Base-by-base conservation (phyloP, 2,113 vertebrate genomes). In the Heterocephalus glaber region DNA sequence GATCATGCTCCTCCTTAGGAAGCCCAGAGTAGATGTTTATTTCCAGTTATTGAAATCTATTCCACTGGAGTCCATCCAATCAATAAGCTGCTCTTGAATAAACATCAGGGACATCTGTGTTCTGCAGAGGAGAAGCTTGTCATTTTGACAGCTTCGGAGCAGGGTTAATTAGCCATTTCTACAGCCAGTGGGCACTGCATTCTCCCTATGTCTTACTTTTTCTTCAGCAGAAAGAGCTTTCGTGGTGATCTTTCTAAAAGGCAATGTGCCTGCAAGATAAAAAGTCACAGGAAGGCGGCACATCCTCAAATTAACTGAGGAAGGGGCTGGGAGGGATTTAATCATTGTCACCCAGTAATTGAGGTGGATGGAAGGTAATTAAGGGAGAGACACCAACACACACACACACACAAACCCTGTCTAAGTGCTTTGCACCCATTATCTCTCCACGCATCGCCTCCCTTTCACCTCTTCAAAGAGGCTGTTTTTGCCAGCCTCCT, bases 201-300 rank as follows among this genome's bases (percentile, higher is more conserved):
- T 82, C 14, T 68, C 93, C 83, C 82, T 7, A 1, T 3, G 89
- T 66, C 95, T 89, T 54, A 26, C 2, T 91, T 96, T 1, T 97
- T 92, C 96, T 94, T 61, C 82, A 96, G 95, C 76, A 96, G 89
- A 94, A 54, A 79, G 56, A 89, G 70, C 79, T 81, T 94, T 30
- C 13, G n/a, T 19, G 83, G 80, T n/a, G n/a, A 54, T 63, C 86
- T 60, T 16, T 94, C 86, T 89, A 90, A 93, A 93, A 60, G 72
- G 49, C 94, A 33, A 74, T 3, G 56, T 74, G 95, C 70, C 26
- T 88, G 86, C 52, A 77, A 47, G 19, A 85, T 89, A 65, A 70
- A 92, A 95, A 94, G 38, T 70, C 66, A 4, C 72, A 96, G 74
- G 70, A 82, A 92, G 35, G 63, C 2, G 6, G n/a, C 41, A 35